Percentiles rank a stretch among this genome's conserved stretches.
phyloP scores from a whole-genome alignment of 2,797 vertebrate genomes.

The Sebastolobus altivelis region DNA sequence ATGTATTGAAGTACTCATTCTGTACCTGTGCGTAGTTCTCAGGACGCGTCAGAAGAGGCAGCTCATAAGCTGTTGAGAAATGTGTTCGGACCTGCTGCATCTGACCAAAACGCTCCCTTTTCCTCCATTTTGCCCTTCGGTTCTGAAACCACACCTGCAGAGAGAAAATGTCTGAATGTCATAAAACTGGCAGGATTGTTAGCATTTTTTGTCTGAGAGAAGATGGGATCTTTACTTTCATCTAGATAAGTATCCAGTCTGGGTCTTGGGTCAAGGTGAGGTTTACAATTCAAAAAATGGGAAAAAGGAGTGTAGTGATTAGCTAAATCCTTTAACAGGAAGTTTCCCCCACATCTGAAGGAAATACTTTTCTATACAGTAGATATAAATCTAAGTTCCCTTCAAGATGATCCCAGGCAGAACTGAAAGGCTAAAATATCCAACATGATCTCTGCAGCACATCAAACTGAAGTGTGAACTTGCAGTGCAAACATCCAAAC shows the following conservation, averaged over 20 bases:
- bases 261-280: slow-evolving; percentile 3
- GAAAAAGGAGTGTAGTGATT: neutral
- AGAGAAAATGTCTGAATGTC: slow-evolving; percentile 21
- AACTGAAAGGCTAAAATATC: neutral
- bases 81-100: slow-evolving; percentile 99
- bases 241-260: neutral
- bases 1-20: neutral
- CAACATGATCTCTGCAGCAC: neutral
- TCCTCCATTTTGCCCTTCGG: slow-evolving; percentile 97
- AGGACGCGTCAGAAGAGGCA: slow-evolving; percentile 95
- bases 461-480: slow-evolving; percentile 13
- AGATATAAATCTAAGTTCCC: slow-evolving; percentile 48
- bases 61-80: slow-evolving; percentile 96
- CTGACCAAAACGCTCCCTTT: slow-evolving; percentile 98
- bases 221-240: slow-evolving; percentile 3
- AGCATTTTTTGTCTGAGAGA: neutral
- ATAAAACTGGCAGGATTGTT: neutral
- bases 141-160: slow-evolving; percentile 99
- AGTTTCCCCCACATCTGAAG: slow-evolving; percentile 29
- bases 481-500: neutral
- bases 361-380: slow-evolving; percentile 39
- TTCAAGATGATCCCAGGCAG: slow-evolving; percentile 22
- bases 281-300: slow-evolving; percentile 3
- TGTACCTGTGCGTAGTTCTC: slow-evolving; percentile 98
- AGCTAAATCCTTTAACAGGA: slow-evolving; percentile 10